These are phyloP conservation scores for Colletes latitarsis DNA, from an alignment of 1,140 invertebrate genomes.

Conservation along the genomic window DNA sequence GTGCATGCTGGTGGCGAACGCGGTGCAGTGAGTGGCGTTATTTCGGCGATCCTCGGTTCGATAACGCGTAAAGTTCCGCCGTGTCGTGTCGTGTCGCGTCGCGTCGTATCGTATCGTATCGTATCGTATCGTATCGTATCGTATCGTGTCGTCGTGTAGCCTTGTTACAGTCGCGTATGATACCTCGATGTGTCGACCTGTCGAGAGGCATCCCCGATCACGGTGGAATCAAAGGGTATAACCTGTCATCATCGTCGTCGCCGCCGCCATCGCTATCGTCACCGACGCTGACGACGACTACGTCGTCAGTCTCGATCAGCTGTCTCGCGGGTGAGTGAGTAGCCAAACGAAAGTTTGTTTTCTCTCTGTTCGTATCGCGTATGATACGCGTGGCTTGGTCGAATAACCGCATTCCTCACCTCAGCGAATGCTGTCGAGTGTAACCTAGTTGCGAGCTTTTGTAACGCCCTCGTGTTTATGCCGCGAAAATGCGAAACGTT, in stretches of 20 bases:
- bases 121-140: background rate
- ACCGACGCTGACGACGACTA: conserved; percentile 34
- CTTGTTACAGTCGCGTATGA: conserved; percentile 24
- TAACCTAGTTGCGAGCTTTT: conserved; percentile 43
- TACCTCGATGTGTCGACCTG: conserved; percentile 35
- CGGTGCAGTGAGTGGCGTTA: conserved; percentile 30
- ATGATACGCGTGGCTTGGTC: background rate
- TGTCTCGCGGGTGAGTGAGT: conserved; percentile 55
- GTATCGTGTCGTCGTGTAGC: background rate
- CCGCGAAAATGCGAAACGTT: conserved; percentile 46
- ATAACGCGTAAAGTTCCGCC: background rate
- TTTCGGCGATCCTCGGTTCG: conserved; percentile 11
- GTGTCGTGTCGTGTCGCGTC: background rate
- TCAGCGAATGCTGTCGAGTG: background rate
- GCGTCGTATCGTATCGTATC: background rate
- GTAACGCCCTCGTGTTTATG: conserved; percentile 51
- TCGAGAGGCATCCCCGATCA: conserved; percentile 31
- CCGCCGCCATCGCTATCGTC: conserved; percentile 32
- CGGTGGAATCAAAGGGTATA: conserved; percentile 53
- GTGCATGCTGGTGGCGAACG: conserved; percentile 20
- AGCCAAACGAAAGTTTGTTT: background rate
- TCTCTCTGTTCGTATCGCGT: background rate
- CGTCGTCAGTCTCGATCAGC: conserved; percentile 37
- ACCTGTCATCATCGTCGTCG: conserved; percentile 26
- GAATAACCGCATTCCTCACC: background rate